Evolutionary conservation across 2,113 vertebrate species (phyloP).

Genomic region (Acrocephalus arundinaceus): DNA sequence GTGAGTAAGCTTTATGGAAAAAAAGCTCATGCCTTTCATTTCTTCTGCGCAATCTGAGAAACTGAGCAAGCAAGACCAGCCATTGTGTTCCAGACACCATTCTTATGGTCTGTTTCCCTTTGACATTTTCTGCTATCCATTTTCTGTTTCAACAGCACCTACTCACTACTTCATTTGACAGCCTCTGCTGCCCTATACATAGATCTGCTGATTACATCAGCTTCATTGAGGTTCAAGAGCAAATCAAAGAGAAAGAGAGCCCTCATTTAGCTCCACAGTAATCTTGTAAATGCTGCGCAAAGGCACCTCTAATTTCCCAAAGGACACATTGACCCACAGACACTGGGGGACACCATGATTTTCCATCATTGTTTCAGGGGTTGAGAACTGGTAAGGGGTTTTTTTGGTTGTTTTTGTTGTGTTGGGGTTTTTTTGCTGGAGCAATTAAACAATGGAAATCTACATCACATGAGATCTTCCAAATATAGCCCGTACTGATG

Average conservation of each 20-base stretch:
- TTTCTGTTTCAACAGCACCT: not conserved
- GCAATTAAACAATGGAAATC: not conserved
- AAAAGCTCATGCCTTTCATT: not conserved
- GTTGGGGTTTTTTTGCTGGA: not conserved
- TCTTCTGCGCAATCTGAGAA: not conserved
- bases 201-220: not conserved
- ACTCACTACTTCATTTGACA: not conserved
- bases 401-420: not conserved
- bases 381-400: not conserved
- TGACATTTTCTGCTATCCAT: not conserved
- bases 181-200: not conserved
- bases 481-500: slow-evolving; percentile 22
- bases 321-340: not conserved
- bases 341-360: not conserved
- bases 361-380: not conserved
- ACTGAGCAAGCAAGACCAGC: not conserved
- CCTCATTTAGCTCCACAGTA: not conserved
- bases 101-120: not conserved
- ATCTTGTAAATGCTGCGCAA: not conserved
- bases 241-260: not conserved
- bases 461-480: slow-evolving; percentile 10
- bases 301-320: not conserved
- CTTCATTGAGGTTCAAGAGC: not conserved
- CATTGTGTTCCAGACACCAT: not conserved
- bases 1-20: not conserved